Base-by-base conservation (phyloP, 2,113 vertebrate species). In the Marmota monax region DNA sequence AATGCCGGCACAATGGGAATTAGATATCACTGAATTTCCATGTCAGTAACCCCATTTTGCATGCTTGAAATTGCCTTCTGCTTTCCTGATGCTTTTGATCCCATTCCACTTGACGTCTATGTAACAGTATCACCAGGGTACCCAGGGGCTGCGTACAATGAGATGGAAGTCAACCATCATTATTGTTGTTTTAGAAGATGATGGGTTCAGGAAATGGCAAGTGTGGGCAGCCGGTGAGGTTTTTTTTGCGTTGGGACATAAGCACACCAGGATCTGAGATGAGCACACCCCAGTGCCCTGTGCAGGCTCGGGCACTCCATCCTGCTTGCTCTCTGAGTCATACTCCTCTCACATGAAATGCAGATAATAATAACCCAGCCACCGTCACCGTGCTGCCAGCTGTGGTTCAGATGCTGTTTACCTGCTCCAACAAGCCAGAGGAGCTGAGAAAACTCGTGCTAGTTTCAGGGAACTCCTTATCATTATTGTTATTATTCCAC, bases 1-100 rank as follows among this genome's bases (percentile, higher is more conserved):
- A 84, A 94, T 17, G 13, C 58, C 11, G 14, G 45, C 72, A 93
- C 58, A 87, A 69, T n/a, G 73, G 73, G 82, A 88, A 92, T 96
- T 51, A 90, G 80, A 72, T 72, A 77, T 93, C 90, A 48, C 63
- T 73, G 87, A 70, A 84, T 96, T 97, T 96, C 67, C 93, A 79
- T 83, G 73, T 86, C 92, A 69, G 69, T 78, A 37, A 94, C 42
- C 39, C 67, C 78, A 90, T 88, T 97, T 95, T 97, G 76, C 91
- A 95, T 92, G 92, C 73, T 84, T 77, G 61, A 90, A 90, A 92
- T 94, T 87, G 67, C 92, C 37, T 94, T 84, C 72, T 88, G 95
- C 79, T 56, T 88, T 90, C 86, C 61, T 32, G 90, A 42, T 77
- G 51, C 9, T 56, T 69, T 80, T 88, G 61, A 25, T 17, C 63